Evolutionary conservation across 2,888 invertebrate species (phyloP).

Genomic region (Agriotes lineatus): DNA sequence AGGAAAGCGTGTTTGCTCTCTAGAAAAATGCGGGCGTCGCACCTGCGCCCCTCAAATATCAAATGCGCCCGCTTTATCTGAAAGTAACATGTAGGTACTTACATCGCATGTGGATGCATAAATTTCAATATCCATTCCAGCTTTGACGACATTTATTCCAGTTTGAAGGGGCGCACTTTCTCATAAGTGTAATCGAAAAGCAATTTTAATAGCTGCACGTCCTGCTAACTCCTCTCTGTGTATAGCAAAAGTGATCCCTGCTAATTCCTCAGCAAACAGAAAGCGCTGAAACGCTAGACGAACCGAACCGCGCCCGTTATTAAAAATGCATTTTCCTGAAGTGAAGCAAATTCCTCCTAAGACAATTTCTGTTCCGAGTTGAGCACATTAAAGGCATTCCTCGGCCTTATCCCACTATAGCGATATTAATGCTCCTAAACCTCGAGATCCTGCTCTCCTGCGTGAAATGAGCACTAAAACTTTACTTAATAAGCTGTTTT

Average conservation of each 20-base stretch:
- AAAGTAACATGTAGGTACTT: conserved; percentile 16
- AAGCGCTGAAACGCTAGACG: neutral
- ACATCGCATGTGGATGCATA: conserved; percentile 11
- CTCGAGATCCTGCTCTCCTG: conserved; percentile 48
- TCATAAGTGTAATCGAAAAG: neutral
- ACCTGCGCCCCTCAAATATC: conserved; percentile 16
- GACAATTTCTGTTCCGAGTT: conserved; percentile 37
- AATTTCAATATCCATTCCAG: conserved; percentile 16
- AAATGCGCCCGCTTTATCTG: conserved; percentile 22
- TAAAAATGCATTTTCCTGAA: conserved; percentile 28
- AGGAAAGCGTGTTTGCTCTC: neutral
- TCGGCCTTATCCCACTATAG: conserved; percentile 39
- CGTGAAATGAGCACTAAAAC: conserved; percentile 54
- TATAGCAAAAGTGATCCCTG: neutral
- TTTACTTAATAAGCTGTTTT: conserved; percentile 55
- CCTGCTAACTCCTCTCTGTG: too few species aligned
- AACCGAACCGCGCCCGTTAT: conserved; percentile 9
- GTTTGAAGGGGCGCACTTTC: neutral
- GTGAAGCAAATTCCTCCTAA: conserved; percentile 28
- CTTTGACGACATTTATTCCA: neutral
- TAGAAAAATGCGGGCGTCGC: neutral
- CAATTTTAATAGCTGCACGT: too few species aligned
- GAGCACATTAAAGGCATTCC: conserved; percentile 44
- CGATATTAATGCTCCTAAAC: conserved; percentile 44
- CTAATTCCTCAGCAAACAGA: neutral